These are phyloP conservation scores for Himalopsyche kuldschensis DNA, from an alignment of 2,888 invertebrate genomes.

Conservation along the genomic window DNA sequence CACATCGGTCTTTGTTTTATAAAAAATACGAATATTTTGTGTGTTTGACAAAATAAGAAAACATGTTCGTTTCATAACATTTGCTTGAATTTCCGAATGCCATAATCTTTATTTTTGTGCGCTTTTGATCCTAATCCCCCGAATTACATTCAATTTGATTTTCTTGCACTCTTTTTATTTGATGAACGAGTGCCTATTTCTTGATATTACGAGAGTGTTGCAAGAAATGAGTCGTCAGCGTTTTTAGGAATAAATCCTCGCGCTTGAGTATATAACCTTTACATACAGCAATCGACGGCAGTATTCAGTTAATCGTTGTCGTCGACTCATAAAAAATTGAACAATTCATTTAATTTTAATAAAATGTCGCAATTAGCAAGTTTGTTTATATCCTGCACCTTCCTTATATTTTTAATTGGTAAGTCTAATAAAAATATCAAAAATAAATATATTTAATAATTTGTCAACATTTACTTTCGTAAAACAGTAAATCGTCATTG, in stretches of 20 bases:
- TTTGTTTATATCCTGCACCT: neutral
- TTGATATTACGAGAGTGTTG: neutral
- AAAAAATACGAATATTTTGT: no score
- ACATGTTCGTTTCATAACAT: no score
- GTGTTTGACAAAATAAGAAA: no score
- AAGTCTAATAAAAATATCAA: neutral
- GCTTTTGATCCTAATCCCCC: no score
- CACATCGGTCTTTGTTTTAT: no score
- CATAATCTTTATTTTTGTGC: no score
- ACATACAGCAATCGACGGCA: neutral
- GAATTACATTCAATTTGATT: neutral
- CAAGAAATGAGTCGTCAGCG: neutral
- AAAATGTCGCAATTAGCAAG: neutral
- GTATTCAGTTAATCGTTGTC: neutral
- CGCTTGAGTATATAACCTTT: neutral
- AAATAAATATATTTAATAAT: no score
- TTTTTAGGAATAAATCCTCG: neutral
- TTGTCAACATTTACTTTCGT: no score
- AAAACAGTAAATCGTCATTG: no score
- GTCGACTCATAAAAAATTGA: neutral
- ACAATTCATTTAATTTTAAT: neutral
- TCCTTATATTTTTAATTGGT: constrained; percentile 4
- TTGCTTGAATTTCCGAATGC: no score
- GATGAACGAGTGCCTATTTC: neutral
- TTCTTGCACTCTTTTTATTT: neutral